Evolutionary conservation across 2,888 invertebrate species (phyloP).

Genomic region (Caenorhabditis sp.): DNA sequence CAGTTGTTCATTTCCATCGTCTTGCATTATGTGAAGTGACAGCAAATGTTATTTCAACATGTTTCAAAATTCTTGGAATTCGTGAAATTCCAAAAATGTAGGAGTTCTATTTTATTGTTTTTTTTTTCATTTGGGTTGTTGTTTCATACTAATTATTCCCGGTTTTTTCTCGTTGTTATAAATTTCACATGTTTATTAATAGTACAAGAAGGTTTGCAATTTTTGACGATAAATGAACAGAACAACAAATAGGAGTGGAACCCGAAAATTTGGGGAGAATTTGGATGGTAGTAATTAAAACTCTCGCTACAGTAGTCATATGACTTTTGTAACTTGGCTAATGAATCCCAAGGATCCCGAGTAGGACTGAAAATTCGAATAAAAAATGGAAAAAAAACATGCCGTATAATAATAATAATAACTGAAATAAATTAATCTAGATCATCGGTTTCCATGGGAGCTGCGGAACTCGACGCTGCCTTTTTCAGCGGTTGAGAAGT

Average conservation of each 20-base stretch:
- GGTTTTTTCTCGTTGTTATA: neutral
- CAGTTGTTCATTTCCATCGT: constrained; percentile 82
- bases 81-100: constrained; percentile 90
- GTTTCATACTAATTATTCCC: neutral
- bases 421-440: constrained; percentile 11
- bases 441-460: constrained; percentile 19
- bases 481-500: neutral
- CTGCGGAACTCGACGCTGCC: constrained; percentile 6
- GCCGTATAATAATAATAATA: constrained; percentile 1
- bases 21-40: constrained; percentile 91
- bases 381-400: neutral
- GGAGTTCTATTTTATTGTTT: neutral
- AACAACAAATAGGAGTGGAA: too few relatives aligned
- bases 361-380: neutral
- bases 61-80: constrained; percentile 89
- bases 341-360: neutral
- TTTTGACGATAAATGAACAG: too few relatives aligned
- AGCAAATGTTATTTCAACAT: constrained; percentile 84
- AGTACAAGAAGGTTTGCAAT: neutral
- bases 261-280: too few relatives aligned
- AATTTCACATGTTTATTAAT: neutral
- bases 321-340: too few relatives aligned
- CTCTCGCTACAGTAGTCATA: too few relatives aligned
- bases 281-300: too few relatives aligned
- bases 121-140: too few relatives aligned